Evolutionary conservation across 2,113 vertebrate species (phyloP).

Genomic region (Periophthalmus modestus): DNA sequence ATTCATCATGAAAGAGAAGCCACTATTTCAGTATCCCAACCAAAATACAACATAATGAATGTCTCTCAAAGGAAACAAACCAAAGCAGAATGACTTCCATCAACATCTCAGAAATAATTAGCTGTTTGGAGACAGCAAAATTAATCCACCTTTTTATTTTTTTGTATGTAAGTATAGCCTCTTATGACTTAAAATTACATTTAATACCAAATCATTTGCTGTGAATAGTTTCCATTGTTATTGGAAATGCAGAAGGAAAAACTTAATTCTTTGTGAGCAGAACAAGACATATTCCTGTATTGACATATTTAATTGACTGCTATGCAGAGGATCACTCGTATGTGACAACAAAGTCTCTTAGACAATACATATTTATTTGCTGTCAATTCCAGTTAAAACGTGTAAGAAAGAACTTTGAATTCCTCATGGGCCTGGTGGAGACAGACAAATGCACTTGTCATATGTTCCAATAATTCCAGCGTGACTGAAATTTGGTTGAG

Average conservation of each 20-base stretch:
- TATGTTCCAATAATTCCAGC: constrained; percentile 70
- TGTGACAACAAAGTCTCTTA: constrained; percentile 79
- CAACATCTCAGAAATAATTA: constrained; percentile 74
- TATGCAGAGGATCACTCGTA: constrained; percentile 76
- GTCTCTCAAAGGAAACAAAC: constrained; percentile 63
- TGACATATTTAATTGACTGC: constrained; percentile 75
- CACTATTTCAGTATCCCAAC: constrained; percentile 47
- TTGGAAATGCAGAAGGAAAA: constrained; percentile 73
- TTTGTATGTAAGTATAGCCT: constrained; percentile 71
- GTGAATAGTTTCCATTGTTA: constrained; percentile 74
- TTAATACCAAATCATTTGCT: constrained; percentile 75
- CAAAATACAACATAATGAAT: constrained; percentile 59
- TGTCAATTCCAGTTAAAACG: constrained; percentile 69
- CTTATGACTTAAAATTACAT: constrained; percentile 75
- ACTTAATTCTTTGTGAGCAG: constrained; percentile 81
- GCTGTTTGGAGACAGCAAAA: constrained; percentile 73
- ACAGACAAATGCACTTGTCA: constrained; percentile 74
- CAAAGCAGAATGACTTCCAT: constrained; percentile 73
- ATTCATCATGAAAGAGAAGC: constrained; percentile 14
- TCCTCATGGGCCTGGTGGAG: constrained; percentile 68
- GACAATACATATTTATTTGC: constrained; percentile 80
- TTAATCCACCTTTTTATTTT: constrained; percentile 70
- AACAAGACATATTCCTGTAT: constrained; percentile 83
- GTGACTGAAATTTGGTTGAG: constrained; percentile 66
- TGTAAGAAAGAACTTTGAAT: constrained; percentile 64